Conservation (phyloP, 2,113 vertebrate species). For the Chlamydotis undulata region DNA sequence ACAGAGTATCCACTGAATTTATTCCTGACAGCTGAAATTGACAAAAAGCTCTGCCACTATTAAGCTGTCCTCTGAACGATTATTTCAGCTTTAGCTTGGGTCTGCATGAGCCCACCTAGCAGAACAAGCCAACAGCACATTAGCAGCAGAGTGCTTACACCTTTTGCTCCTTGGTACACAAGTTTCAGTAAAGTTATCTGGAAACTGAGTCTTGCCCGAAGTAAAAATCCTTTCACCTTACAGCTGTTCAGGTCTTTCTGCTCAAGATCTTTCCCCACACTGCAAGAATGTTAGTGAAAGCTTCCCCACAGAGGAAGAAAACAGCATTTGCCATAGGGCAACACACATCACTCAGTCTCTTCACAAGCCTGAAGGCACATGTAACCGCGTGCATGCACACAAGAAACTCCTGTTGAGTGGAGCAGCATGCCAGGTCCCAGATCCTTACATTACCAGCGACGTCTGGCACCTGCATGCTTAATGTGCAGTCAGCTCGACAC, state of each 20-base stretch:
- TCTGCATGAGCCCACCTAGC: not conserved
- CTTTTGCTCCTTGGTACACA: not conserved
- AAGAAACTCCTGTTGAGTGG: not conserved
- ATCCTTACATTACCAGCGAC: accelerated
- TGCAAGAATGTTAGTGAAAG: not conserved
- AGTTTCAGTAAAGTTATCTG: not conserved
- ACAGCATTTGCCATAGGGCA: accelerated
- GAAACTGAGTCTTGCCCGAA: not conserved
- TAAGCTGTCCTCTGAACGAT: not conserved
- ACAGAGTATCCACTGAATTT: not conserved
- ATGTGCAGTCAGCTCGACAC: accelerated
- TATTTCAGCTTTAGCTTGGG: not conserved
- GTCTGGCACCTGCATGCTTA: not conserved
- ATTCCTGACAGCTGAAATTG: not conserved
- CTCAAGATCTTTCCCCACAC: not conserved
- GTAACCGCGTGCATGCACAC: accelerated
- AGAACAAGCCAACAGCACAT: not conserved
- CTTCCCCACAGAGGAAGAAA: not conserved
- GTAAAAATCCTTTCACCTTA: not conserved
- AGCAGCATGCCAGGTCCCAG: not conserved
- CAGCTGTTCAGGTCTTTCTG: not conserved
- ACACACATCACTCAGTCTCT: not conserved
- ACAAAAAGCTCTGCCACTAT: not conserved
- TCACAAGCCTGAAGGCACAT: not conserved
- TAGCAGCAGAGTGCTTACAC: not conserved